Conservation (phyloP, 2,797 vertebrate genomes). For the Manis javanica region DNA sequence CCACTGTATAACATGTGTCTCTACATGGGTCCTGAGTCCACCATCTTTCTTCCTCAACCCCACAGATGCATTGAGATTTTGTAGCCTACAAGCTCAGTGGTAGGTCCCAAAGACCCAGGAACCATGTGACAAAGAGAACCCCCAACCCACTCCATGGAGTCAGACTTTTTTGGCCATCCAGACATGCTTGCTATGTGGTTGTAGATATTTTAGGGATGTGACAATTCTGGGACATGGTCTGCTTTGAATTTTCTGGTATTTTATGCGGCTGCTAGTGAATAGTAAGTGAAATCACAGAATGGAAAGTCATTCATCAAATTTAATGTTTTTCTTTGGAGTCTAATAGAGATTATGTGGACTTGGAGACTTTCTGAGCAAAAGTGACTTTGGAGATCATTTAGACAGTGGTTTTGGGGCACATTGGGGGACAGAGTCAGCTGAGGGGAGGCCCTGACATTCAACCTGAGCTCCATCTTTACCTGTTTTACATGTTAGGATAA, state of each 20-base stretch:
- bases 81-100: background rate
- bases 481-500: background rate
- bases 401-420: background rate
- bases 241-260: slow-evolving; percentile 43
- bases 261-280: slow-evolving; percentile 20
- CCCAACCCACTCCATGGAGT: background rate
- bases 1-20: background rate
- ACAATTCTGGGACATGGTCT: background rate
- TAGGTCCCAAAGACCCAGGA: background rate
- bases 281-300: slow-evolving; percentile 45
- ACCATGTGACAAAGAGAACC: background rate
- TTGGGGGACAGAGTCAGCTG: background rate
- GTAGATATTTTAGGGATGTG: background rate
- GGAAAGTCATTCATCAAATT: slow-evolving; percentile 54
- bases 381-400: slow-evolving; percentile 31
- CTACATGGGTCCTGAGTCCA: background rate
- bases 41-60: background rate
- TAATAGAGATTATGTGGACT: slow-evolving; percentile 25
- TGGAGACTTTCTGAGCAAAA: background rate
- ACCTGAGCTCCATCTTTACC: background rate
- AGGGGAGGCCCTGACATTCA: background rate
- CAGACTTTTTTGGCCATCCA: background rate
- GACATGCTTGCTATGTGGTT: background rate
- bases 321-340: slow-evolving; percentile 30
- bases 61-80: background rate